A percentile compares a stretch with the other conserved stretches of the same genome.
Evolutionary conservation across 2,113 vertebrate species (phyloP).

Genomic region (Crotalus helleri): DNA sequence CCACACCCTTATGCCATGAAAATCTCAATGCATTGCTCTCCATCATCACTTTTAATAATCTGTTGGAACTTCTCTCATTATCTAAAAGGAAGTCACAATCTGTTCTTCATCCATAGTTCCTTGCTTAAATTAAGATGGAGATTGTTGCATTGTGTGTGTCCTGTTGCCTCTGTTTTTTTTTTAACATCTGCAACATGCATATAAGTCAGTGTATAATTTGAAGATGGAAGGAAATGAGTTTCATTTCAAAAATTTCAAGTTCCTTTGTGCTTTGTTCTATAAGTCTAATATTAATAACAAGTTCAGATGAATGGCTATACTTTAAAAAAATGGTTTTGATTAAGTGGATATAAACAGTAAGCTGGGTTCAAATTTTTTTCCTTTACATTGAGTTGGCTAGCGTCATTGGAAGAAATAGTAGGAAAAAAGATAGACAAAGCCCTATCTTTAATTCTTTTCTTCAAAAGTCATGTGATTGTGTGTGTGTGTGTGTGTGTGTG

Average conservation of each 20-base stretch:
- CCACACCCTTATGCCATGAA: not conserved
- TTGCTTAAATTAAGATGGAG: not conserved
- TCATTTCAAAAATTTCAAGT: not conserved
- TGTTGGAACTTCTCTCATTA: not conserved
- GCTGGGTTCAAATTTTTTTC: not conserved
- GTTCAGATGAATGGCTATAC: not conserved
- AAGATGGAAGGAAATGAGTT: not conserved
- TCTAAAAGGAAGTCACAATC: not conserved
- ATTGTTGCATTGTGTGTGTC: not conserved
- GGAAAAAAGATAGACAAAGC: constrained; percentile 3
- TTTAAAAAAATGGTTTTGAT: not conserved
- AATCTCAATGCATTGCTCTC: not conserved
- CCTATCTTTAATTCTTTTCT: not conserved
- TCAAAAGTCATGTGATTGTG: not conserved
- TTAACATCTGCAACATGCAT: not conserved
- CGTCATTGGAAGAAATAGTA: not conserved
- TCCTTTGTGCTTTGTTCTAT: constrained; percentile 8
- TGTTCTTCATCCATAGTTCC: not conserved
- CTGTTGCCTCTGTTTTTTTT: not conserved
- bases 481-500: not conserved
- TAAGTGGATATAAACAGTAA: not conserved
- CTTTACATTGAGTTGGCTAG: constrained; percentile 26
- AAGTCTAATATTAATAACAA: constrained; percentile 34
- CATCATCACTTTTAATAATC: not conserved
- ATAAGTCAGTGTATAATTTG: not conserved